A percentile compares a stretch with the other conserved stretches of the same genome.
phyloP scores from a whole-genome alignment of 1,140 invertebrate species.

The Parasteatoda tepidariorum region DNA sequence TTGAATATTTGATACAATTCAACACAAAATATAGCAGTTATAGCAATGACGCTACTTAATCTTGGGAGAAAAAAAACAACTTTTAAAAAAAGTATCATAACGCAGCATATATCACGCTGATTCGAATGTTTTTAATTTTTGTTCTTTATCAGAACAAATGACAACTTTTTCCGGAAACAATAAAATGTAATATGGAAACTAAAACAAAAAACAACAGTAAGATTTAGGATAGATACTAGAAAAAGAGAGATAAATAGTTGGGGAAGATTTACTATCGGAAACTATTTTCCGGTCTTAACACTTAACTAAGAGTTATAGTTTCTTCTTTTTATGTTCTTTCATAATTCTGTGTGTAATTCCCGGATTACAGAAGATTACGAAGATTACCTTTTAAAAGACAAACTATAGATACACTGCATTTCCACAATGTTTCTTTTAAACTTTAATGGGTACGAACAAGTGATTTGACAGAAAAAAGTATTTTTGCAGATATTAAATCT shows the following conservation, averaged over 20 bases:
- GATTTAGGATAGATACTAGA: not conserved
- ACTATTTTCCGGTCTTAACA: not conserved
- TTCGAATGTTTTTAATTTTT: too few species aligned
- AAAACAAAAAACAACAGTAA: not conserved
- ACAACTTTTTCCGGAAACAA: not conserved
- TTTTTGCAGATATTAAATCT: too few species aligned
- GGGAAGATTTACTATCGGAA: not conserved
- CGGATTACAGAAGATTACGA: not conserved
- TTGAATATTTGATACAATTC: too few species aligned
- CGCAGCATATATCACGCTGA: too few species aligned
- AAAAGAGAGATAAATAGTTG: not conserved
- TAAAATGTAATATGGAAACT: not conserved
- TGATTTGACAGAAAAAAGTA: too few species aligned
- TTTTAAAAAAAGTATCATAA: too few species aligned
- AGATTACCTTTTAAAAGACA: constrained; percentile 8
- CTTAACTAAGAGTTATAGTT: constrained; percentile 34
- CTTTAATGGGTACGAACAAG: too few species aligned
- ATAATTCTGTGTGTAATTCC: not conserved
- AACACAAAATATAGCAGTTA: too few species aligned
- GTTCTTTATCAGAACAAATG: too few species aligned
- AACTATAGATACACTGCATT: not conserved
- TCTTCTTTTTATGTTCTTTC: constrained; percentile 1
- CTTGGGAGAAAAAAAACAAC: too few species aligned
- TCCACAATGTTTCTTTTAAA: too few species aligned
- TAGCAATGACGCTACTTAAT: too few species aligned